A percentile compares a stretch with the other conserved stretches of the same genome.
These are phyloP conservation scores for Brachionus koreanus DNA, from an alignment of 1,140 invertebrate genomes.

Conservation along the genomic window DNA sequence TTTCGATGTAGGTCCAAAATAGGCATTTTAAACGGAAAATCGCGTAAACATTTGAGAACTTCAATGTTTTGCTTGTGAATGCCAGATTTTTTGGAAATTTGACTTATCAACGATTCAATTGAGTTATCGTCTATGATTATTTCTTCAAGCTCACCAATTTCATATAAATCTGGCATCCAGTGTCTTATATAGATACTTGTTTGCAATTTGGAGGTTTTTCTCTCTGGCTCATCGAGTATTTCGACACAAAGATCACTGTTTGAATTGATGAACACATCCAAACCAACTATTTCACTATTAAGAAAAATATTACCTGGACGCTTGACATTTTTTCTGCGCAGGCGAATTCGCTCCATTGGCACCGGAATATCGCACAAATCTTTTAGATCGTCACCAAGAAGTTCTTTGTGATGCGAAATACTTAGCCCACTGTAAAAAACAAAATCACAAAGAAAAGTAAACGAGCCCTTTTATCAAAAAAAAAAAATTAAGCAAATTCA, in stretches of 20 bases:
- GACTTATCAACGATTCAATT: not conserved
- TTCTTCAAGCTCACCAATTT: constrained; percentile 12
- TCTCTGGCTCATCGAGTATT: not conserved
- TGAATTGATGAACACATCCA: constrained; percentile 13
- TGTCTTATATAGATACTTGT: constrained; percentile 17
- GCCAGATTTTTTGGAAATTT: not conserved
- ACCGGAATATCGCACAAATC: not conserved
- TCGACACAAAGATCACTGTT: constrained; percentile 9
- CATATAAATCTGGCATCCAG: constrained; percentile 22
- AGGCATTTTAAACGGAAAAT: constrained; percentile 11
- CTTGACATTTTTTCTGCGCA: constrained; percentile 24
- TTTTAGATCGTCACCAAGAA: constrained; percentile 12
- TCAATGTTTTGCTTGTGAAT: constrained; percentile 6
- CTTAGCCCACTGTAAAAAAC: not conserved
- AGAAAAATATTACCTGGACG: constrained; percentile 25
- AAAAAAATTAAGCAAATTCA: not conserved
- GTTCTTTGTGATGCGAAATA: constrained; percentile 5
- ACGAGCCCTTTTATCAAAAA: not conserved
- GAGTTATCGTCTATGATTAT: not conserved
- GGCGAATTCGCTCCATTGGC: not conserved
- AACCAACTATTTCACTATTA: constrained; percentile 9
- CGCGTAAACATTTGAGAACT: not conserved
- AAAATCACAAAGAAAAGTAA: constrained; percentile 37
- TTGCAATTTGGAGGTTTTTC: not conserved
- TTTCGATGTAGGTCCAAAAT: constrained; percentile 22